These are phyloP conservation scores for Zaprionus bogoriensis DNA, from an alignment of 2,888 invertebrate genomes.

Conservation along the genomic window DNA sequence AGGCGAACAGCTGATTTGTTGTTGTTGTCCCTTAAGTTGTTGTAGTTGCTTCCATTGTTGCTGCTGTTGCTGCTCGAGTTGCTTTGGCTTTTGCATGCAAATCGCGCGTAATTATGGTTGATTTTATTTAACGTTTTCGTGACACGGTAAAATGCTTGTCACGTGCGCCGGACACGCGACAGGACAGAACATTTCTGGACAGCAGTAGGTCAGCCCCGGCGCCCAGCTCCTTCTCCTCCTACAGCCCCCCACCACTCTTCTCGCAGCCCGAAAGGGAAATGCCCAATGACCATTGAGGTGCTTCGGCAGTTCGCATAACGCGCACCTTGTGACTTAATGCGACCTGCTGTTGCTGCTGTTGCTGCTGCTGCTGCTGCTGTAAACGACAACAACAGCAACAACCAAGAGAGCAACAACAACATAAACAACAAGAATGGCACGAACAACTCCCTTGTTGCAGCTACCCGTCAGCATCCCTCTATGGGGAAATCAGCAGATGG, in stretches of 20 bases:
- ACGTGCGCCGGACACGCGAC: conserved; percentile 49
- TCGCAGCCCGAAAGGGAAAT: not conserved
- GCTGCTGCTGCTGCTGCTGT: not conserved
- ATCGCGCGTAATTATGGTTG: conserved; percentile 44
- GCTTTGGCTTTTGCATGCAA: conserved; percentile 42
- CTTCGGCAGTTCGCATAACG: not conserved
- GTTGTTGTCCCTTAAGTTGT: conserved; percentile 1
- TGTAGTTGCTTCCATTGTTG: not conserved
- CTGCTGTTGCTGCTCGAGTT: not conserved
- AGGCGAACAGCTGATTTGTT: conserved; percentile 45
- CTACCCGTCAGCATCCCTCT: not conserved
- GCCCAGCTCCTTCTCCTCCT: not conserved
- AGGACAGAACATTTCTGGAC: not conserved
- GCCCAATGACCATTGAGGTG: not conserved
- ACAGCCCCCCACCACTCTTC: not conserved
- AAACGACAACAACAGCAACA: not conserved
- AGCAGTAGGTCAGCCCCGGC: not conserved
- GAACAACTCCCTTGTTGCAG: conserved; percentile 8
- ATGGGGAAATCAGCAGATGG: conserved; percentile 39
- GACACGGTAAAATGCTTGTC: conserved; percentile 43
- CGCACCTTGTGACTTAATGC: not conserved
- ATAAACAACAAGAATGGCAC: too few species aligned
- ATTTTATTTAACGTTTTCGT: conserved; percentile 35
- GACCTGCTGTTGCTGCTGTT: not conserved
- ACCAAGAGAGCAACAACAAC: not conserved